These are phyloP conservation scores for Caerostris darwini DNA, from an alignment of 1,140 invertebrate genomes.

Conservation along the genomic window DNA sequence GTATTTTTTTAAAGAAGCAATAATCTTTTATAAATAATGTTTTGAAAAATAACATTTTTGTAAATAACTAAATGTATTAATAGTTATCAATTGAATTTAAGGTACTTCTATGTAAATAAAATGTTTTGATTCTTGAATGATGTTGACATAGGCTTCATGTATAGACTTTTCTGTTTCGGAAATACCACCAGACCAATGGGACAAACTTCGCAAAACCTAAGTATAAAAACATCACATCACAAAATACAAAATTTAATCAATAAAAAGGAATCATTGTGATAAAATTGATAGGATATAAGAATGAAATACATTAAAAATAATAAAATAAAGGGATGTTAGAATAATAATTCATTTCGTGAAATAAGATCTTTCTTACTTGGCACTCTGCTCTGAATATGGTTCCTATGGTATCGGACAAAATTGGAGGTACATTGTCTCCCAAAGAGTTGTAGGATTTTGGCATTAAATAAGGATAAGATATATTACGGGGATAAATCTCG, in stretches of 20 bases:
- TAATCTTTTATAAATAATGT: too few species aligned
- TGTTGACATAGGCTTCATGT: slow-evolving; percentile 95
- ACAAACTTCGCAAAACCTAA: slow-evolving; percentile 92
- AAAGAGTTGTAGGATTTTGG: slow-evolving; percentile 91
- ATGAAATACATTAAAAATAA: too few species aligned
- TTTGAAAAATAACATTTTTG: too few species aligned
- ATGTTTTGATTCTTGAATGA: slow-evolving; percentile 95
- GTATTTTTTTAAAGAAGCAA: too few species aligned
- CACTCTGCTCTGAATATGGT: slow-evolving; percentile 59
- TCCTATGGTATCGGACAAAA: slow-evolving; percentile 24
- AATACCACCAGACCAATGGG: slow-evolving; percentile 94
- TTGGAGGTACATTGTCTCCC: slow-evolving; percentile 77
- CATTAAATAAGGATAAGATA: slow-evolving; percentile 91
- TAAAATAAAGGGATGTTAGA: too few species aligned
- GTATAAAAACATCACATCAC: not conserved
- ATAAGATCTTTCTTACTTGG: not conserved
- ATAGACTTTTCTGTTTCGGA: slow-evolving; percentile 94
- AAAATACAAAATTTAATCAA: not conserved
- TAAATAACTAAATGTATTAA: not conserved
- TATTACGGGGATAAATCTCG: not conserved
- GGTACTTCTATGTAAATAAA: slow-evolving; percentile 94
- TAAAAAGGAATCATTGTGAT: too few species aligned
- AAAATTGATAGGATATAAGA: too few species aligned
- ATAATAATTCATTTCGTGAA: not conserved
- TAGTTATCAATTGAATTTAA: not conserved